phyloP scores from a whole-genome alignment of 1,140 invertebrate species.

The Pseudachorutes palmiensis region DNA sequence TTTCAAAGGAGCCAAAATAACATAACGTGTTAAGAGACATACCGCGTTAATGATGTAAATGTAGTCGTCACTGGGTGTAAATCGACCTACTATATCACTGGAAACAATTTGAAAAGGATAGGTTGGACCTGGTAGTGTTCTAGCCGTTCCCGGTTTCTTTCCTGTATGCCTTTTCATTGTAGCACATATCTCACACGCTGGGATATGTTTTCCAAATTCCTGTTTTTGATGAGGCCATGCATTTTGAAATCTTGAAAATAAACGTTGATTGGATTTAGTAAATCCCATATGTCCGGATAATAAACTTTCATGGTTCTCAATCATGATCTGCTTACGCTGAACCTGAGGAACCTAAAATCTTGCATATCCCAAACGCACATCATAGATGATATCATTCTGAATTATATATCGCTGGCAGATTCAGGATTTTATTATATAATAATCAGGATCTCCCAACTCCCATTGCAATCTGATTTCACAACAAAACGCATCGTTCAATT shows the following conservation, averaged over 20 bases:
- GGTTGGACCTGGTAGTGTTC: not conserved
- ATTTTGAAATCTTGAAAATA: not conserved
- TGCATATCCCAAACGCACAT: not conserved
- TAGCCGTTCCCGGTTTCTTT: not conserved
- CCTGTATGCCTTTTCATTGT: not conserved
- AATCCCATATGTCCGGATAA: not conserved
- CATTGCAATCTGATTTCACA: not conserved
- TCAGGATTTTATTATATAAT: not conserved
- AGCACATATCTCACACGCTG: conserved; percentile 3
- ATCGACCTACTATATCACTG: conserved; percentile 7
- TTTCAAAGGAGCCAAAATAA: no score
- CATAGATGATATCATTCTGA: not conserved
- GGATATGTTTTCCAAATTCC: not conserved
- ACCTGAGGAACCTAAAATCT: not conserved
- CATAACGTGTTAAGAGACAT: not conserved
- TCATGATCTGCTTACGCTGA: not conserved
- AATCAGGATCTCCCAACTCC: not conserved
- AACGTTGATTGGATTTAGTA: not conserved
- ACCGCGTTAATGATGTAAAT: conserved; percentile 3
- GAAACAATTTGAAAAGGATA: not conserved
- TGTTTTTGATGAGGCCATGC: not conserved
- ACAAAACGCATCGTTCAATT: no score
- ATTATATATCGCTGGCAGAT: not conserved
- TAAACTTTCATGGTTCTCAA: not conserved
- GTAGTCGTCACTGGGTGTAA: not conserved